A percentile compares a stretch with the other conserved stretches of the same genome.
These are phyloP conservation scores for Hippoglossus hippoglossus DNA, from an alignment of 2,797 vertebrate species.

Conservation along the genomic window DNA sequence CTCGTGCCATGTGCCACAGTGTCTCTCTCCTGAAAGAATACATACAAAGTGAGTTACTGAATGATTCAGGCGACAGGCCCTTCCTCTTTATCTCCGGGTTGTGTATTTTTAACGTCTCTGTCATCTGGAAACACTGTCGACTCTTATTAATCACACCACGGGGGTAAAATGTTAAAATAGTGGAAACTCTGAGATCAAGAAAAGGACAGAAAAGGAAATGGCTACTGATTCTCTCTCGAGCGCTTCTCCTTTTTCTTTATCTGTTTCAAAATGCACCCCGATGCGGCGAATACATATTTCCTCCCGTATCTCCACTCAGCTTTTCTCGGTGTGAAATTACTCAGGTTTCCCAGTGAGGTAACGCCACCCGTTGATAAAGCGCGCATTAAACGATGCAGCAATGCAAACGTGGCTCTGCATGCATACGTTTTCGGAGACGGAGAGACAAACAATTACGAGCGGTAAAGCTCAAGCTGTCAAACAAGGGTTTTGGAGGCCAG, in stretches of 20 bases:
- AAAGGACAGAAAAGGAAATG: conserved; percentile 35
- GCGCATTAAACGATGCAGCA: conserved; percentile 75
- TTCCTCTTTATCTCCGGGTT: conserved; percentile 78
- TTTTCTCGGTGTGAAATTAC: conserved; percentile 70
- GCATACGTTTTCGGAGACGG: conserved; percentile 52
- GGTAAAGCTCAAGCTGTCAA: conserved; percentile 76
- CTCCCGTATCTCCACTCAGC: conserved; percentile 55
- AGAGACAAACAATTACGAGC: conserved; percentile 76
- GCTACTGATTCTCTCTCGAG: conserved; percentile 40
- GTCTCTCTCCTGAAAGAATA: conserved; percentile 60
- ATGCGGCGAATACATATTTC: conserved; percentile 66
- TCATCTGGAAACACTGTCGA: conserved; percentile 75
- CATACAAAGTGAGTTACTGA: conserved; percentile 77
- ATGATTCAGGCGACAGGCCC: conserved; percentile 80
- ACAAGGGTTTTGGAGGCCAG: conserved; percentile 66
- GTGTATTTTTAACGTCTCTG: conserved; percentile 79
- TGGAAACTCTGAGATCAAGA: conserved; percentile 53
- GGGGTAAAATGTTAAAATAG: conserved; percentile 71
- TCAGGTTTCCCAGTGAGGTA: conserved; percentile 64
- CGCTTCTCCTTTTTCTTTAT: conserved; percentile 42
- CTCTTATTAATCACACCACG: conserved; percentile 81
- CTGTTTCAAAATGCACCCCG: conserved; percentile 63
- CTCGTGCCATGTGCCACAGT: conserved; percentile 47
- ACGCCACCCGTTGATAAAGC: conserved; percentile 76
- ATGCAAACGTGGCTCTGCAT: conserved; percentile 65